A percentile compares a stretch with the other conserved stretches of the same genome.
These are phyloP conservation scores for Autographa pulchrina DNA, from an alignment of 2,888 invertebrate genomes.

Conservation along the genomic window DNA sequence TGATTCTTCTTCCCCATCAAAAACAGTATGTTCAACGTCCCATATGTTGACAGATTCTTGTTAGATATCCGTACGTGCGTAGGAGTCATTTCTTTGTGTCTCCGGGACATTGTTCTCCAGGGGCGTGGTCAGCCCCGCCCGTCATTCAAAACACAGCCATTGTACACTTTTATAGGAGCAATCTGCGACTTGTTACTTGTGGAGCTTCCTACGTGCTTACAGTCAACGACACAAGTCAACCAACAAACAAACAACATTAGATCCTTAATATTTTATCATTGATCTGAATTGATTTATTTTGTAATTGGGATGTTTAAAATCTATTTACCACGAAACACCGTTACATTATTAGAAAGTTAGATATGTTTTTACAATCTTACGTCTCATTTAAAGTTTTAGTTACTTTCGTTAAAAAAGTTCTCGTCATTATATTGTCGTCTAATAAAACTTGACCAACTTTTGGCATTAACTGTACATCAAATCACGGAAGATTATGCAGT, in stretches of 20 bases:
- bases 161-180: constrained; percentile 66
- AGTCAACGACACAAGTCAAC: background rate
- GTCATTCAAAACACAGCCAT: constrained; percentile 61
- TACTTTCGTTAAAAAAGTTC: background rate
- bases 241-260: background rate
- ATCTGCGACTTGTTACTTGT: constrained; percentile 53
- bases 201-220: constrained; percentile 51
- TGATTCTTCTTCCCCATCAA: background rate
- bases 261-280: too few relatives aligned
- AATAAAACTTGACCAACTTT: background rate
- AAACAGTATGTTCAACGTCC: background rate
- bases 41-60: constrained; percentile 20
- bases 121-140: constrained; percentile 64
- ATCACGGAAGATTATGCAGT: background rate
- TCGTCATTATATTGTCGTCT: background rate
- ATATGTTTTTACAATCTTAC: background rate
- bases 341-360: too few relatives aligned
- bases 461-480: background rate
- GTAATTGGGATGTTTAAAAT: too few relatives aligned
- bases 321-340: too few relatives aligned
- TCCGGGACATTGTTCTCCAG: constrained; percentile 41
- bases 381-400: background rate
- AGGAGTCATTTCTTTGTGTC: constrained; percentile 50
- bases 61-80: constrained; percentile 52
- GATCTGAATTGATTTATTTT: too few relatives aligned